Percentiles rank a stretch among this genome's conserved stretches.
Evolutionary conservation across 2,113 vertebrate genomes (phyloP).

Genomic region (Dendrocopos noguchii): DNA sequence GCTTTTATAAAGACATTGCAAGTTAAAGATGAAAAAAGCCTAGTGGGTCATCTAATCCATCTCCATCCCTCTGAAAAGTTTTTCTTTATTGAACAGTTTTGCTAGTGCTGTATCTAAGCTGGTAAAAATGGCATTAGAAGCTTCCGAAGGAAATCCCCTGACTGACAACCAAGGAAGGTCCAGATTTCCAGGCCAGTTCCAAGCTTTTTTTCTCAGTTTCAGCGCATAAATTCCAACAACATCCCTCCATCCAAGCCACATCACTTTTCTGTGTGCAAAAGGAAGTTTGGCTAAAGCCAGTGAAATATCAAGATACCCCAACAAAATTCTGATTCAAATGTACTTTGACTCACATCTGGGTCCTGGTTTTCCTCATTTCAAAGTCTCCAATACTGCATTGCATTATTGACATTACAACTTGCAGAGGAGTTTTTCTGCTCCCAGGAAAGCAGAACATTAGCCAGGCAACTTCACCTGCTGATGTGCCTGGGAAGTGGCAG

Average conservation of each 20-base stretch:
- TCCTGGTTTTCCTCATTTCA: neutral
- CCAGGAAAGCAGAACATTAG: neutral
- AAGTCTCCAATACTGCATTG: neutral
- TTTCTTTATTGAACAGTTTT: neutral
- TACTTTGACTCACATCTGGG: neutral
- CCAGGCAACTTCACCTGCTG: neutral
- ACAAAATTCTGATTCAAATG: neutral
- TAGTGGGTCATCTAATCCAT: neutral
- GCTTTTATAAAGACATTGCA: conserved; percentile 1
- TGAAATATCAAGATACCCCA: neutral
- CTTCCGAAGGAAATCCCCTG: neutral
- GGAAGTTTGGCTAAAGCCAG: neutral
- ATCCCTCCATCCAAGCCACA: neutral
- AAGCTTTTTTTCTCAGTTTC: neutral
- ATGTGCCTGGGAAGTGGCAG: neutral
- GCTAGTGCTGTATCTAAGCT: neutral
- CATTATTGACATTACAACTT: neutral
- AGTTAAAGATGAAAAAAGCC: neutral
- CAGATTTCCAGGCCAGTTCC: neutral
- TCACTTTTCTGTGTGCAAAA: neutral
- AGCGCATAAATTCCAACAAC: neutral
- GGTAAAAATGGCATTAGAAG: neutral
- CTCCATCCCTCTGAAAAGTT: neutral
- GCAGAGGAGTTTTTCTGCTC: neutral
- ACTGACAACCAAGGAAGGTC: neutral